Evolutionary conservation across 2,888 invertebrate species (phyloP), one percentile per base, ranked within the genome.

Genomic region (Hyalella azteca): DNA sequence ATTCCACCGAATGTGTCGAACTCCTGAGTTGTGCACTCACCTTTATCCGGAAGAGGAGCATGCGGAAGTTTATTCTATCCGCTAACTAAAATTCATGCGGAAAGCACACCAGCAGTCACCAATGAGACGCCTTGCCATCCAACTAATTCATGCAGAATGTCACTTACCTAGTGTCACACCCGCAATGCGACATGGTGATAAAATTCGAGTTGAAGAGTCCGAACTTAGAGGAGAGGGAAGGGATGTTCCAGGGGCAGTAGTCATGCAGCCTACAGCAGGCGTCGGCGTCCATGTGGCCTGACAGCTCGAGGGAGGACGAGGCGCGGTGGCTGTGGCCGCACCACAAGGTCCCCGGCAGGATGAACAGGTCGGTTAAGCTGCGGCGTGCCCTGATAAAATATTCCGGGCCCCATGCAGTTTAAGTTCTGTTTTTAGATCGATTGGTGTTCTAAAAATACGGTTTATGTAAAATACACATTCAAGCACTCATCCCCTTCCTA

Each of bases 291-390:
- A 93, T 92, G 87, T 95, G 93, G 59, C 93, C 93, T 11, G 96
- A 96, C 66, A 96, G 91, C 86, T 95, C 93, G 79, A 93, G 93
- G 88, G 94, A 94, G 85, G 92, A 92, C 59, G 92, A 91, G 5
- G 96, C 95, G 0, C 92, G 91, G 87, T 92, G 93, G 1, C 96
- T 96, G 86, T 93, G 93, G 36, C 97, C 97, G 88, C 97, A 97
- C 96, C 96, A 97, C 87, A 94, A 93, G 48, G 85, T 85, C 60
- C 85, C 85, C 39, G 85, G 85, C 78, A 85, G 49, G 78, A 84
- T 81, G 73, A 85, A 78, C 73, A 85, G 80, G 75, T 83, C 83
- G 49, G 80, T 78, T 36, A 83, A 40, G 54, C 81, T 80, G 77
- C 83, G 81, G 45, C 82, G 79, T 73, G 54, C 79, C 50, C 79